Base-by-base conservation (phyloP, 2,888 invertebrate genomes). In the Tetragonisca angustula region DNA sequence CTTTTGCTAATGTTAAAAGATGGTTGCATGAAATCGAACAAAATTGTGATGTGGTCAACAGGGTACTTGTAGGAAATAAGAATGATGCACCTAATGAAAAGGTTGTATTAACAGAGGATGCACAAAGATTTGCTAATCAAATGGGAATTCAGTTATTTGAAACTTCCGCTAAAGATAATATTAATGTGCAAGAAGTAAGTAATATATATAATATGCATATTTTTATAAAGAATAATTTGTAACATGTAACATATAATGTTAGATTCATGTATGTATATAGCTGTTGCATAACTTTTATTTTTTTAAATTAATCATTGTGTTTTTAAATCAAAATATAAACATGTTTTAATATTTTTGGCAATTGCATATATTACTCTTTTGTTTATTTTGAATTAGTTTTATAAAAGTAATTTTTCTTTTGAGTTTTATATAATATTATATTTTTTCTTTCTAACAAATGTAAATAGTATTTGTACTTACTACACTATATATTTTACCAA, bases 11-110 rank as follows among this genome's bases (percentile, higher is more conserved):
- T 95, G 99, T 99, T 3, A 99, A 99, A 94, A 96, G 99, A 94
- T 99, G 99, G 99, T 96, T 99, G 76, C 98, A 99, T 94, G 99
- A 99, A 95, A 99, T 99, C 90, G 99, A 99, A 94, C 98, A 99
- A 94, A 99, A 99, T 96, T 99, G 99, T 97, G 99, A 99, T 96
- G 98, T 98, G 92, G 99, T 99, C 90, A 99, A 98, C 96, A 98
- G 98, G 96, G 98, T 99, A 95, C 96, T 99, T 96, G 99, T 99
- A 94, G 99, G 99, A 88, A 99, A 99, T 95, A 99, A 99, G 95
- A 98, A 98, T 95, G 99, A 99, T 95, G 97, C 98, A 94, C 98
- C 98, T 21, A 98, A 98, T 91, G 96, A 98, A 90, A 99, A 99
- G 95, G 99, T 99, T 83, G 99, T 99, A 49, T 96, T 99, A 84